phyloP scores from a whole-genome alignment of 1,140 invertebrate species.

The Nasonia longicornis region DNA sequence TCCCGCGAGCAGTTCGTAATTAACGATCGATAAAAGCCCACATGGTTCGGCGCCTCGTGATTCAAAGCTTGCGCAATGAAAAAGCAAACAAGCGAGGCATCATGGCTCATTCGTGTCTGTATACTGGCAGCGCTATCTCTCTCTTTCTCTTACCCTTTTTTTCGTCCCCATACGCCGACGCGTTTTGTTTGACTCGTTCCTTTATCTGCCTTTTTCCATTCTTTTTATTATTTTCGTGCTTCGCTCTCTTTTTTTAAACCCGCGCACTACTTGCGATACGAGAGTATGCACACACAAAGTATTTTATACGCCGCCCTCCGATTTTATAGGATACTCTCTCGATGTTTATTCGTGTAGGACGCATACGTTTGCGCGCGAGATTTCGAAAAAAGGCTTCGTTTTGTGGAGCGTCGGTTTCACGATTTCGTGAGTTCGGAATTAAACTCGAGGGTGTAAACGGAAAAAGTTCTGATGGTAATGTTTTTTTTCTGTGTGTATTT shows the following conservation, averaged over 20 bases:
- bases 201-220: not conserved
- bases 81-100: constrained; percentile 16
- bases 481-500: no score
- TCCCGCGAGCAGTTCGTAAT: constrained; percentile 1
- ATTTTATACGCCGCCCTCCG: not conserved
- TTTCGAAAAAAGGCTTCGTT: no score
- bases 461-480: no score
- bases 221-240: not conserved
- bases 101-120: constrained; percentile 11
- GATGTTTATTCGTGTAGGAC: no score
- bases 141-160: not conserved
- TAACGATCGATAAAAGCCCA: constrained; percentile 6
- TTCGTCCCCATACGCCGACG: not conserved
- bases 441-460: no score
- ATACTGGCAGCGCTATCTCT: not conserved
- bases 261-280: not conserved
- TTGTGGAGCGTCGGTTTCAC: no score
- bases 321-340: no score
- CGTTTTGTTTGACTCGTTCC: constrained; percentile 1
- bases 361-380: no score
- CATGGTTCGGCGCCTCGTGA: not conserved
- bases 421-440: no score
- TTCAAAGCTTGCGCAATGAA: constrained; percentile 27
- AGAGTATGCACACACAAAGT: not conserved
- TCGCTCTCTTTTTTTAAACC: not conserved